Conservation (phyloP, 2,888 invertebrate species). For the Drosophila pseudotalamancana region DNA sequence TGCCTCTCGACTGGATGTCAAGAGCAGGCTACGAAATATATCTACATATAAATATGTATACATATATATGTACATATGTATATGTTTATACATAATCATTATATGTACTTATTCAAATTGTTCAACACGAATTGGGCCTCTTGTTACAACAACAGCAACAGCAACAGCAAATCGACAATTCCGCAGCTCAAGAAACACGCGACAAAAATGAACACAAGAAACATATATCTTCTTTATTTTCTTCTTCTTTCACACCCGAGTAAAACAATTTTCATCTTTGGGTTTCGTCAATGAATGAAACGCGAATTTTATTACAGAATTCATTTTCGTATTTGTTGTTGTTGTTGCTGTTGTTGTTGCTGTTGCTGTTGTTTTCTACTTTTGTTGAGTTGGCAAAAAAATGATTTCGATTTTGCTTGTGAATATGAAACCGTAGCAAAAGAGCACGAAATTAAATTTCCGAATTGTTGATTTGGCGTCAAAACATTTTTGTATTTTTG, state of each 20-base stretch:
- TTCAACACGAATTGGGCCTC: conserved; percentile 71
- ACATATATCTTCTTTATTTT: conserved; percentile 6
- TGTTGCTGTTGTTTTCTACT: conserved; percentile 33
- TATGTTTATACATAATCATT: conserved; percentile 13
- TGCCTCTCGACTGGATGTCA: conserved; percentile 33
- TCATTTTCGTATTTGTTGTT: too few species aligned
- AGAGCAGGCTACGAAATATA: conserved; percentile 26
- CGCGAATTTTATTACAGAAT: conserved; percentile 43
- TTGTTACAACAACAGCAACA: conserved; percentile 51
- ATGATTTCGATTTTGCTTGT: conserved; percentile 34
- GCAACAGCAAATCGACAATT: conserved; percentile 24
- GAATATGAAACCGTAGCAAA: conserved; percentile 56
- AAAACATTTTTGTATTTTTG: conserved; percentile 72
- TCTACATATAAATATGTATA: conserved; percentile 1
- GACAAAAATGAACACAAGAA: conserved; percentile 39
- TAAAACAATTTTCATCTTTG: conserved; percentile 36
- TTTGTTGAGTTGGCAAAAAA: conserved; percentile 58
- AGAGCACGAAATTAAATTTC: conserved; percentile 64
- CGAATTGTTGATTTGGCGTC: conserved; percentile 71
- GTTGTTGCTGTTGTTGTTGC: conserved; percentile 34
- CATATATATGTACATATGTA: not conserved
- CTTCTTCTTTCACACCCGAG: conserved; percentile 11
- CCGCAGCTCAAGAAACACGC: conserved; percentile 55
- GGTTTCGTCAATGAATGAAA: conserved; percentile 69
- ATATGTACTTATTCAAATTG: conserved; percentile 68